phyloP scores from a whole-genome alignment of 2,113 vertebrate species.

The Diadophis punctatus region DNA sequence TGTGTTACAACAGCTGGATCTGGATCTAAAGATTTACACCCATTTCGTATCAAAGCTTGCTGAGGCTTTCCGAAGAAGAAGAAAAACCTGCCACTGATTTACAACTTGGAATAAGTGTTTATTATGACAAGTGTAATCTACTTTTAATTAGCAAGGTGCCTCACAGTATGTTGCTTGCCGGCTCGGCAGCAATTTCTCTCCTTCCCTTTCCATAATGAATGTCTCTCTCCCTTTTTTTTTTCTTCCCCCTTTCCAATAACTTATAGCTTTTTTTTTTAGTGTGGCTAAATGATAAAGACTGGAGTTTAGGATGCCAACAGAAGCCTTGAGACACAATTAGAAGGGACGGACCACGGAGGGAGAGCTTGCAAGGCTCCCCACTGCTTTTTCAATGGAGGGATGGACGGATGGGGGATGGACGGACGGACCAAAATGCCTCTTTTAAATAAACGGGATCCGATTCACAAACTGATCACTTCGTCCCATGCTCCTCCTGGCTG shows the following conservation, averaged over 20 bases:
- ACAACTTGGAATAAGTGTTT: neutral
- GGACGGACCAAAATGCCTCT: conserved; percentile 7
- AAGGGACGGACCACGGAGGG: neutral
- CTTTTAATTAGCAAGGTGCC: neutral
- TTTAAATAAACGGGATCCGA: conserved; percentile 52
- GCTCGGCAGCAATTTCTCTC: neutral
- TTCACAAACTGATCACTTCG: conserved; percentile 1
- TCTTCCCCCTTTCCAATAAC: neutral
- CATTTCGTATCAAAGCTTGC: neutral
- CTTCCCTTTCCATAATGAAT: neutral
- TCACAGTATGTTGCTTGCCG: neutral
- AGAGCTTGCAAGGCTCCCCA: conserved; percentile 1
- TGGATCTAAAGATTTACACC: neutral
- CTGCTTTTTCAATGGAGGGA: neutral
- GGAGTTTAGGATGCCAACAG: neutral
- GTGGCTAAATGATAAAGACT: neutral
- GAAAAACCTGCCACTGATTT: neutral
- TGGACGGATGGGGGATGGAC: fast-evolving
- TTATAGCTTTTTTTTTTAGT: neutral
- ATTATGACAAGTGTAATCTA: neutral
- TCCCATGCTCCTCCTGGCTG: neutral
- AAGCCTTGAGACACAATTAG: neutral
- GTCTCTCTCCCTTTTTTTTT: neutral
- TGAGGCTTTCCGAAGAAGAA: neutral
- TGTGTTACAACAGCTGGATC: no score